Conservation (phyloP, 2,888 invertebrate genomes). For the Tiliacea citrago region DNA sequence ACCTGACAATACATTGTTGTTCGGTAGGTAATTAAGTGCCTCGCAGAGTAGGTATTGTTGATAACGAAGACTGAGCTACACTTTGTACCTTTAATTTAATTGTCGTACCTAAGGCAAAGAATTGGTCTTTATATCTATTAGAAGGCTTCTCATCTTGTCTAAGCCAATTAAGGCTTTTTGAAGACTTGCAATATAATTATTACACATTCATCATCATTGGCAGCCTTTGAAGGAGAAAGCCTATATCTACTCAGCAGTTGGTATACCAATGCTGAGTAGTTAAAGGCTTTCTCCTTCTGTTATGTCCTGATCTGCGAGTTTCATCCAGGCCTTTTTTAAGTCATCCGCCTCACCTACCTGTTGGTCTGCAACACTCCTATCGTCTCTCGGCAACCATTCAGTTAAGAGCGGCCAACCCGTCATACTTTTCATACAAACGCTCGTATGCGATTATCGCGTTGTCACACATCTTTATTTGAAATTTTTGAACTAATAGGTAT, state of each 20-base stretch:
- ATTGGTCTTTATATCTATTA: conserved; percentile 1
- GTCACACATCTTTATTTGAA: too few species aligned
- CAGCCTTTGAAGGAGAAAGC: too few species aligned
- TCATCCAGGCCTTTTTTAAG: neutral
- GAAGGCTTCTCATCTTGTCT: conserved; percentile 31
- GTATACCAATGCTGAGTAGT: neutral
- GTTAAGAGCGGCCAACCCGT: too few species aligned
- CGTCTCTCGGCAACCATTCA: neutral
- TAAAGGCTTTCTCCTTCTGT: too few species aligned
- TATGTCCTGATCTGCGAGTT: neutral
- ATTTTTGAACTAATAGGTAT: too few species aligned
- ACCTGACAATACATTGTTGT: conserved; percentile 26
- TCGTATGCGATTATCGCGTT: too few species aligned
- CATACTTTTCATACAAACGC: too few species aligned
- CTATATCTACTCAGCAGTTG: too few species aligned
- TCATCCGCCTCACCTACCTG: neutral
- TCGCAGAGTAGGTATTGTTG: conserved; percentile 15
- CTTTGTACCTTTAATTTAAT: conserved; percentile 42
- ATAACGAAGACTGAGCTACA: conserved; percentile 24
- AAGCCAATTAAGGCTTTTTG: conserved; percentile 35
- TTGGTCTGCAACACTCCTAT: neutral
- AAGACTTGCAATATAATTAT: conserved; percentile 3
- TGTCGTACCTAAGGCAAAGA: neutral
- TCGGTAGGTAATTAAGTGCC: conserved; percentile 26
- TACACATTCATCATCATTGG: neutral